Evolutionary conservation across 2,797 vertebrate species (phyloP).

Genomic region (Hippocampus kuda): DNA sequence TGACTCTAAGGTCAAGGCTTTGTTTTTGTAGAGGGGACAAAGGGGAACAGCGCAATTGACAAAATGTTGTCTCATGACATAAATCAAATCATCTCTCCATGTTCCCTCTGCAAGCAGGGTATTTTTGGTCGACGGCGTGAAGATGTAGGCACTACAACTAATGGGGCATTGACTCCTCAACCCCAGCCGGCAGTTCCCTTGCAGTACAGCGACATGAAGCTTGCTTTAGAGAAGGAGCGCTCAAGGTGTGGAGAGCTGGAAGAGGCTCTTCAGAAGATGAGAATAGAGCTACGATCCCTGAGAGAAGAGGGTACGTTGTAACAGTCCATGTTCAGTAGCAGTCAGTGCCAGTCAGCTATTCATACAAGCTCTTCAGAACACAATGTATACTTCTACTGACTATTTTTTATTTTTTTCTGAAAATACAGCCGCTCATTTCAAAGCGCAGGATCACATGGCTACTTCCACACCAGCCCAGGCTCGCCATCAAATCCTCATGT

Average conservation of each 20-base stretch:
- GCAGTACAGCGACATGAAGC: constrained; percentile 96
- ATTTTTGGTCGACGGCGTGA: constrained; percentile 94
- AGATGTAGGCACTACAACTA: constrained; percentile 85
- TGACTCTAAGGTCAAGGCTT: too few species aligned
- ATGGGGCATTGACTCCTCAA: constrained; percentile 51
- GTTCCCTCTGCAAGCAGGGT: constrained; percentile 71
- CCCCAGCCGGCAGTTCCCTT: constrained; percentile 72
- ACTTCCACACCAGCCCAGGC: constrained; percentile 87
- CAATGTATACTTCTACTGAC: constrained; percentile 1
- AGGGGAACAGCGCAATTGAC: too few species aligned
- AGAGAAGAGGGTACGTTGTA: constrained; percentile 83
- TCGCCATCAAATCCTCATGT: constrained; percentile 97
- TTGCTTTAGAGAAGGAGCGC: constrained; percentile 93
- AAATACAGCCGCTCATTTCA: constrained; percentile 85
- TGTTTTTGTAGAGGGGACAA: too few species aligned
- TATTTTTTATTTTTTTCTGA: constrained; percentile 11
- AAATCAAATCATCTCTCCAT: background rate
- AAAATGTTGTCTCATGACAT: background rate
- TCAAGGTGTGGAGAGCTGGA: constrained; percentile 89
- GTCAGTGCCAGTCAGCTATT: background rate
- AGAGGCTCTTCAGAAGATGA: constrained; percentile 96
- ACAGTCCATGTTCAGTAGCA: background rate
- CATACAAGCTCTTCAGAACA: background rate
- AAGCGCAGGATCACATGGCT: constrained; percentile 82
- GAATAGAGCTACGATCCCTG: constrained; percentile 89